phyloP scores from a whole-genome alignment of 2,797 vertebrate genomes.

The Chloroceryle amazona region DNA sequence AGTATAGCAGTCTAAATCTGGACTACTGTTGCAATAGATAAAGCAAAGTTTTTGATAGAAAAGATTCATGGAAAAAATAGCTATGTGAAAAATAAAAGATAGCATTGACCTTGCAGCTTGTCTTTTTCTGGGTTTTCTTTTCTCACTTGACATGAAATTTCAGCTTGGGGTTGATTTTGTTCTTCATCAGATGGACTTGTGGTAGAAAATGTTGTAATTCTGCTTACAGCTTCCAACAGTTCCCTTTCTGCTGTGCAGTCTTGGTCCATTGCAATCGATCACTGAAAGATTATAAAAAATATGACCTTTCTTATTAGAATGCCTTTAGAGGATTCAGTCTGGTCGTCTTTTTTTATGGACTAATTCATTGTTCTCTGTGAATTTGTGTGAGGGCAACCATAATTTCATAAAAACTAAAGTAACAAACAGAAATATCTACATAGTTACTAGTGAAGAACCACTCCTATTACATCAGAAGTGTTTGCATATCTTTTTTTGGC shows the following conservation, averaged over 20 bases:
- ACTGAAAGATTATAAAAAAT: background rate
- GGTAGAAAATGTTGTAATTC: background rate
- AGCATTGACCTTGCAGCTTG: background rate
- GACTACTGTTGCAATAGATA: background rate
- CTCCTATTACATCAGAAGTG: background rate
- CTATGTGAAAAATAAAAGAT: background rate
- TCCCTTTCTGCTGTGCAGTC: background rate
- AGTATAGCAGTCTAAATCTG: background rate
- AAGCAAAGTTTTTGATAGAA: background rate
- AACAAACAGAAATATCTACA: background rate
- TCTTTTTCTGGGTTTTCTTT: slow-evolving; percentile 14
- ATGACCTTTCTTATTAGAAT: background rate
- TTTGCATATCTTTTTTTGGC: background rate
- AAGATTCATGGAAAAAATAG: background rate
- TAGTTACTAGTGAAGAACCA: background rate
- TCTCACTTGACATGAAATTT: background rate
- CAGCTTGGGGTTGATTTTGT: background rate
- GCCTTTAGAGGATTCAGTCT: background rate
- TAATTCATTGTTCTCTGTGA: background rate
- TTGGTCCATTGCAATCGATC: slow-evolving; percentile 48
- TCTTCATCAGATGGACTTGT: background rate
- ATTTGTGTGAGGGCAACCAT: background rate
- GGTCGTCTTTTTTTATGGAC: background rate
- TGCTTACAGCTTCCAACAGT: background rate
- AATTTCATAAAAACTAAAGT: background rate